A percentile compares a stretch with the other conserved stretches of the same genome.
Conservation (phyloP, 2,797 vertebrate species). For the Aquila chrysaetos region DNA sequence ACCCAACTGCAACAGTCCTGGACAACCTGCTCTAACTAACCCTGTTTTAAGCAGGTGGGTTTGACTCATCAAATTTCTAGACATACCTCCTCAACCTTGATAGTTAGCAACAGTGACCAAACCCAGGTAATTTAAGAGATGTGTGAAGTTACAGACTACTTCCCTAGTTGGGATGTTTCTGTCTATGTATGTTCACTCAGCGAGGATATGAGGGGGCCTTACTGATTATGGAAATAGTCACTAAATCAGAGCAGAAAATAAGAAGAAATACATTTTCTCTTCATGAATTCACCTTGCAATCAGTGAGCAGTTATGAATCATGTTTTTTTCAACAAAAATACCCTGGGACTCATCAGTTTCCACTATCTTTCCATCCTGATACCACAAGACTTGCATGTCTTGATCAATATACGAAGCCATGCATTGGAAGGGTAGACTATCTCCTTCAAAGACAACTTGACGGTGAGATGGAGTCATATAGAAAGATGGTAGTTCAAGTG, state of each 20-base stretch:
- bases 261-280: background rate
- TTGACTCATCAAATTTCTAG: background rate
- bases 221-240: background rate
- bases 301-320: constrained; percentile 96
- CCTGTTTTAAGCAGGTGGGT: background rate
- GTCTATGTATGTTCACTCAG: background rate
- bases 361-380: constrained; percentile 93
- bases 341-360: constrained; percentile 90
- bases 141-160: background rate
- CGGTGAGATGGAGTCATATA: constrained; percentile 94
- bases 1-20: background rate
- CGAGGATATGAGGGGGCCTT: background rate
- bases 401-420: constrained; percentile 93
- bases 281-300: constrained; percentile 86
- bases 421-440: constrained; percentile 95
- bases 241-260: background rate
- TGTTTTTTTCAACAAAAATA: constrained; percentile 94
- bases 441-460: constrained; percentile 96
- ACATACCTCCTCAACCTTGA: background rate
- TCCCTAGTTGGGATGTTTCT: background rate
- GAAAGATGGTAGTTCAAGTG: constrained; percentile 94
- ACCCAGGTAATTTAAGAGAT: background rate
- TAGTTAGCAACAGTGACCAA: background rate
- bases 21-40: background rate
- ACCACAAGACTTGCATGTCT: constrained; percentile 98